Percentiles rank a stretch among this genome's conserved stretches.
Evolutionary conservation across 2,113 vertebrate species (phyloP).

Genomic region (Machaerirhynchus nigripectus): DNA sequence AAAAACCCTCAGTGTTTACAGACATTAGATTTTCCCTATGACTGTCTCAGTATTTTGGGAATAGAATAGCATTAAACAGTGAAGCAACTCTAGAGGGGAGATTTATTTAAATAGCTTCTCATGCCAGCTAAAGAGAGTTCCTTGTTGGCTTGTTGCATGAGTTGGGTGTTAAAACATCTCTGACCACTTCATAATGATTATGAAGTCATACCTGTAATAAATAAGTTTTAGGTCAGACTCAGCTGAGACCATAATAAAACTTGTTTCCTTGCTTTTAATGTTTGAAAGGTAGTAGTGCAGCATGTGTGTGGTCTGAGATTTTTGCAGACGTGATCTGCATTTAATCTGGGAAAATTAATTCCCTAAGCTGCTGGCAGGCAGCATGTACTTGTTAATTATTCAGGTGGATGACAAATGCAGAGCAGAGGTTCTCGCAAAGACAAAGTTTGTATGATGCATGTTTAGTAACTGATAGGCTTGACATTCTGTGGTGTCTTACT

Average conservation of each 20-base stretch:
- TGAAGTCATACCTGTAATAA: neutral
- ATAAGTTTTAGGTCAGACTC: slow-evolving; percentile 14
- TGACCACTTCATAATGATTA: neutral
- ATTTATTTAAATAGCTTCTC: neutral
- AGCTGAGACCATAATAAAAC: neutral
- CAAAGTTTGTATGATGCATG: slow-evolving; percentile 83
- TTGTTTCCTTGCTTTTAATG: slow-evolving; percentile 43
- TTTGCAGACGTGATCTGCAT: slow-evolving; percentile 77
- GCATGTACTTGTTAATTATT: slow-evolving; percentile 89
- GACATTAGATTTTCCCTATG: neutral
- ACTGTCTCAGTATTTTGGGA: neutral
- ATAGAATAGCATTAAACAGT: neutral
- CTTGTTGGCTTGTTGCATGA: neutral
- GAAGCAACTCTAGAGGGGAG: neutral
- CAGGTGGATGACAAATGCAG: slow-evolving; percentile 86
- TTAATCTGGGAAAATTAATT: slow-evolving; percentile 80
- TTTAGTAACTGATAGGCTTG: slow-evolving; percentile 82
- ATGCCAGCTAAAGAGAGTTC: neutral
- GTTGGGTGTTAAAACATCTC: neutral
- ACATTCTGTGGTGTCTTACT: slow-evolving; percentile 80
- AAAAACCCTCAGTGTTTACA: neutral
- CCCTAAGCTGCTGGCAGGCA: slow-evolving; percentile 82
- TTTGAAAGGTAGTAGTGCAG: slow-evolving; percentile 59
- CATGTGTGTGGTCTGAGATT: slow-evolving; percentile 75
- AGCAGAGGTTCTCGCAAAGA: slow-evolving; percentile 84